These are phyloP conservation scores for Mesodorylaimus sp. DNA, from an alignment of 2,888 invertebrate species.

Conservation along the genomic window DNA sequence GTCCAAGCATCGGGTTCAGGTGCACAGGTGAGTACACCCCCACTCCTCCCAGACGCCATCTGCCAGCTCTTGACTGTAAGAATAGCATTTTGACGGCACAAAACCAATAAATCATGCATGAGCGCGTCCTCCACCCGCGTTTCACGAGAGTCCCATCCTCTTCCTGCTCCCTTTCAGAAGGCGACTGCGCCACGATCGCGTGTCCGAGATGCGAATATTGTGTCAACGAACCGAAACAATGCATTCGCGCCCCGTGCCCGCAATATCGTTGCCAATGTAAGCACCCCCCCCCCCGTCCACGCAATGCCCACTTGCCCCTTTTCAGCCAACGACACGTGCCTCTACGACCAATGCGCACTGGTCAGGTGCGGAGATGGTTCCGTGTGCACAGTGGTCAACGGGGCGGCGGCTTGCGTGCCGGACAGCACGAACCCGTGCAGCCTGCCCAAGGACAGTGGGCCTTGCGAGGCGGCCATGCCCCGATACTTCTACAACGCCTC, in stretches of 20 bases:
- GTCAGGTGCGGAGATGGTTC: not conserved
- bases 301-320: too few species aligned
- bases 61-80: too few species aligned
- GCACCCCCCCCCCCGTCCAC: not conserved
- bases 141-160: not conserved
- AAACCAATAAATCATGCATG: too few species aligned
- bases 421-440: not conserved
- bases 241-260: constrained; percentile 1
- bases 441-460: not conserved
- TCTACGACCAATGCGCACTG: too few species aligned
- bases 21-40: too few species aligned
- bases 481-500: constrained; percentile 6
- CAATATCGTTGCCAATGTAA: constrained; percentile 1
- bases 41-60: too few species aligned
- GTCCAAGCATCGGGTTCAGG: too few species aligned
- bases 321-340: too few species aligned
- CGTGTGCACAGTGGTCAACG: not conserved
- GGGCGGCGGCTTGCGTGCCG: not conserved
- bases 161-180: not conserved
- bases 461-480: not conserved
- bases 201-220: not conserved
- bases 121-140: too few species aligned
- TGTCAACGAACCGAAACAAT: not conserved
- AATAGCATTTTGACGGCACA: too few species aligned
- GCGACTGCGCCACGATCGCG: not conserved